phyloP scores from a whole-genome alignment of 1,140 invertebrate genomes.

The Kradibia gibbosae region DNA sequence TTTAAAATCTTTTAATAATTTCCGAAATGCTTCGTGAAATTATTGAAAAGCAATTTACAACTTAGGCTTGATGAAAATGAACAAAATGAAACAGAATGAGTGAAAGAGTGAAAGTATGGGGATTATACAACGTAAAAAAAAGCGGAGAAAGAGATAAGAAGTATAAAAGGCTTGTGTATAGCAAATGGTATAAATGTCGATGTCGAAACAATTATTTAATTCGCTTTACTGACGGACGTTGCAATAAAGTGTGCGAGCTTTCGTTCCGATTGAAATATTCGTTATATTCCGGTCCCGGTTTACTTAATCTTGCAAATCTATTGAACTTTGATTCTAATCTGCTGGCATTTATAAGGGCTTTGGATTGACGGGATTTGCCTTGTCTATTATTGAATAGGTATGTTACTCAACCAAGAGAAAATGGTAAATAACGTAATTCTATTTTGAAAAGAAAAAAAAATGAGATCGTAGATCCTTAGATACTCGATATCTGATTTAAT shows the following conservation, averaged over 20 bases:
- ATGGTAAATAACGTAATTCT: background rate
- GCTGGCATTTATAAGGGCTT: background rate
- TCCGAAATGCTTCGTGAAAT: too few species aligned
- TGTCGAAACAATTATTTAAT: slow-evolving; percentile 36
- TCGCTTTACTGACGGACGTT: slow-evolving; percentile 19
- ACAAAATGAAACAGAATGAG: background rate
- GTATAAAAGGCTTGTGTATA: slow-evolving; percentile 11
- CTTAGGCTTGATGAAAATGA: background rate
- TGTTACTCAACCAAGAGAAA: background rate
- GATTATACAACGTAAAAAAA: slow-evolving; percentile 20
- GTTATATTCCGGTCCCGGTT: slow-evolving; percentile 4
- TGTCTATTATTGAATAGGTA: background rate
- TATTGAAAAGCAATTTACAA: background rate
- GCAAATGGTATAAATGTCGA: slow-evolving; percentile 13
- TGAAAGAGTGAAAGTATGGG: slow-evolving; percentile 21
- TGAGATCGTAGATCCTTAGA: background rate
- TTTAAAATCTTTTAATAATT: too few species aligned
- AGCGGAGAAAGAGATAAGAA: slow-evolving; percentile 15
- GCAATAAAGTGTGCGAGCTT: slow-evolving; percentile 8
- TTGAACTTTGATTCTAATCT: slow-evolving; percentile 38
- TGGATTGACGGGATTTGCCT: slow-evolving; percentile 10
- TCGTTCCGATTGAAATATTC: slow-evolving; percentile 27
- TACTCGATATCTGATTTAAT: background rate
- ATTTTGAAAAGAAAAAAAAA: background rate
- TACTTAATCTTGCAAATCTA: slow-evolving; percentile 23